phyloP scores from a whole-genome alignment of 2,797 vertebrate species.

The Leptodactylus fallax region DNA sequence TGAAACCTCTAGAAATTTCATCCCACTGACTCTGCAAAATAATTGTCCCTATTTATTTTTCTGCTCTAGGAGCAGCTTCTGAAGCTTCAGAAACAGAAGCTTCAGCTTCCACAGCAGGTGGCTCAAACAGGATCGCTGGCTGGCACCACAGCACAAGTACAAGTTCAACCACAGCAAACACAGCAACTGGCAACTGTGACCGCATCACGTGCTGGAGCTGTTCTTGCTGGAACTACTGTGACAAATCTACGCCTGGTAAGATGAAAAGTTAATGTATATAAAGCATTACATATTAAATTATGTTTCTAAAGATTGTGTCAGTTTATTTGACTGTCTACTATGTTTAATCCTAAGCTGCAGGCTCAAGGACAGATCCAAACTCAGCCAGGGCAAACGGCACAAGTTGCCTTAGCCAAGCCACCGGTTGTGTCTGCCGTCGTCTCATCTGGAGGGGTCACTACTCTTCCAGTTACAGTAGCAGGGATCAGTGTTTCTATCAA shows the following conservation, averaged over 20 bases:
- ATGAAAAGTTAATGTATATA: slow-evolving; percentile 23
- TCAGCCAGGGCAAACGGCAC: slow-evolving; percentile 82
- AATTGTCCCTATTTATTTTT: no score
- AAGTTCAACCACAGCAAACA: slow-evolving; percentile 66
- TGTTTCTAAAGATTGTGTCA: not conserved
- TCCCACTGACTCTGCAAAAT: not conserved
- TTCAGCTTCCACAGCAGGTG: slow-evolving; percentile 83
- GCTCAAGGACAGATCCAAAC: slow-evolving; percentile 82
- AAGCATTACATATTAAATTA: not conserved
- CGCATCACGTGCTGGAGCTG: slow-evolving; percentile 83
- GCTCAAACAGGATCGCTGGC: slow-evolving; percentile 66
- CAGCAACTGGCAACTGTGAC: slow-evolving; percentile 88
- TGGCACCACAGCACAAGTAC: slow-evolving; percentile 60
- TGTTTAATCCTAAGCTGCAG: slow-evolving; percentile 81
- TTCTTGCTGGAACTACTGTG: slow-evolving; percentile 85
- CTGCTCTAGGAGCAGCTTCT: slow-evolving; percentile 83
- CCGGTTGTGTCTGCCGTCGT: slow-evolving; percentile 89
- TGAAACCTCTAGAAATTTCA: no score
- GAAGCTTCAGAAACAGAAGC: slow-evolving; percentile 92
- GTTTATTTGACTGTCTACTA: slow-evolving; percentile 19
- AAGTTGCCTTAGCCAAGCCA: slow-evolving; percentile 90
- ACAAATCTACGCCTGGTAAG: slow-evolving; percentile 92
- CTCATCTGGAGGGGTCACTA: slow-evolving; percentile 87
- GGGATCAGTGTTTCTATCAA: slow-evolving; percentile 88
- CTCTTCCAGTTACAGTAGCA: slow-evolving; percentile 86